Base-by-base conservation (phyloP, 2,797 vertebrate genomes). In the Leptatherina wallacei region DNA sequence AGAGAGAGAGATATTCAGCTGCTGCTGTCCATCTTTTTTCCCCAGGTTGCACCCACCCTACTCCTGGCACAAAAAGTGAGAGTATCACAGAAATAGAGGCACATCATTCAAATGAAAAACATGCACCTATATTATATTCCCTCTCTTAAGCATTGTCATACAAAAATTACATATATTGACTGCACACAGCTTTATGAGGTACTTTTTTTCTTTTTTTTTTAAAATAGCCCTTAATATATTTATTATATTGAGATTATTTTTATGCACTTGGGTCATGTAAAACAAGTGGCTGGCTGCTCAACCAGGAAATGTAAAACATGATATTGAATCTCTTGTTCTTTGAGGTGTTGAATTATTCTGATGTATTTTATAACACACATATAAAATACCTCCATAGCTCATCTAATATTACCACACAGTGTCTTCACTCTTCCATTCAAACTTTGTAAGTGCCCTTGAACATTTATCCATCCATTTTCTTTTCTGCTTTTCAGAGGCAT, bases 1-100 rank as follows among this genome's bases (percentile, higher is more conserved):
- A 42, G 49, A 6, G 83, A 72, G 80, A 64, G 91, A 24, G 63
- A 64, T 67, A 69, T 76, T 83, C 97, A 96, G 95, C 96, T 98
- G 97, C 60, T 71, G 83, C 90, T 92, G 93, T 95, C 96, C 69
- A 0, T 97, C 94, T 77, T 0, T 18, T 12, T 0, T 36, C 12
- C 78, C 40, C 10, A 32, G 38, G 70, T 61, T 78, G 76, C 42
- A 18, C 42, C 42, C 67, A 57, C 60, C 61, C 77, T 73, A 65
- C 68, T 80, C 54, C 71, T 79, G 66, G 75, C 49, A 71, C 52
- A 69, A 63, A 33, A 59, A 69, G 65, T 58, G 49, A 78, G 67
- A 75, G 78, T 59, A 71, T 59, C 79, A 66, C 56, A 85, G 64
- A 58, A 40, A 47, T 14, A 70, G 36, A 65, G 22, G 11, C 20